These are phyloP conservation scores for Nannobrachium achirus DNA, from an alignment of 2,113 vertebrate genomes.

Conservation along the genomic window DNA sequence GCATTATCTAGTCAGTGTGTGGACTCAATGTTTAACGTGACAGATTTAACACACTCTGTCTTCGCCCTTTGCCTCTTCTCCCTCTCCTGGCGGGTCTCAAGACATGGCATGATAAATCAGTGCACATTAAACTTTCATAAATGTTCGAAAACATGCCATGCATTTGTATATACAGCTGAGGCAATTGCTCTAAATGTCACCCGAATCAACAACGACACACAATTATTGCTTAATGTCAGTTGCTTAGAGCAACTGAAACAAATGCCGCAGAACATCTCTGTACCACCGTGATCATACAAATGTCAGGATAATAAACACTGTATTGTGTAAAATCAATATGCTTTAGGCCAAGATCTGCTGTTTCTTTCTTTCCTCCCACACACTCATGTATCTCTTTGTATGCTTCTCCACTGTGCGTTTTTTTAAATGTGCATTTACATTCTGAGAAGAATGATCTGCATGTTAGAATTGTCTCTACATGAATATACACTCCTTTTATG, in stretches of 20 bases:
- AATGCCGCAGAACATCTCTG: slow-evolving; percentile 22
- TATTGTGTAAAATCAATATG: slow-evolving; percentile 25
- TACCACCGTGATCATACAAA: slow-evolving; percentile 17
- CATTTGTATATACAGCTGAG: slow-evolving; percentile 20
- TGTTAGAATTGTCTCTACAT: slow-evolving; percentile 5
- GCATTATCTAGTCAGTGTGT: no score
- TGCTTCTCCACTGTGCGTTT: not conserved
- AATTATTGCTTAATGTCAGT: slow-evolving; percentile 32
- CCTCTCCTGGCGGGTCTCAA: slow-evolving; percentile 52
- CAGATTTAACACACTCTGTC: slow-evolving; percentile 68
- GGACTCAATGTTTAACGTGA: slow-evolving; percentile 45
- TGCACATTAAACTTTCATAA: slow-evolving; percentile 39
- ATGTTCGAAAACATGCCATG: slow-evolving; percentile 35
- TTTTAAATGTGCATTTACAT: not conserved
- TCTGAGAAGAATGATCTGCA: not conserved
- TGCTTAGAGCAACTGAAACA: slow-evolving; percentile 20
- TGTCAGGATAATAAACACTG: slow-evolving; percentile 44
- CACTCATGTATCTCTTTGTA: not conserved
- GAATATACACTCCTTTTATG: no score
- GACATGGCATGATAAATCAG: slow-evolving; percentile 67
- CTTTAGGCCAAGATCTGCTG: slow-evolving; percentile 23
- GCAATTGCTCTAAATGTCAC: slow-evolving; percentile 45
- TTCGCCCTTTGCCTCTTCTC: slow-evolving; percentile 58
- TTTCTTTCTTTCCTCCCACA: slow-evolving; percentile 5
- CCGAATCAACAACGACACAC: slow-evolving; percentile 18